Evolutionary conservation across 1,140 invertebrate species (phyloP).

Genomic region (Heterodera schachtii): DNA sequence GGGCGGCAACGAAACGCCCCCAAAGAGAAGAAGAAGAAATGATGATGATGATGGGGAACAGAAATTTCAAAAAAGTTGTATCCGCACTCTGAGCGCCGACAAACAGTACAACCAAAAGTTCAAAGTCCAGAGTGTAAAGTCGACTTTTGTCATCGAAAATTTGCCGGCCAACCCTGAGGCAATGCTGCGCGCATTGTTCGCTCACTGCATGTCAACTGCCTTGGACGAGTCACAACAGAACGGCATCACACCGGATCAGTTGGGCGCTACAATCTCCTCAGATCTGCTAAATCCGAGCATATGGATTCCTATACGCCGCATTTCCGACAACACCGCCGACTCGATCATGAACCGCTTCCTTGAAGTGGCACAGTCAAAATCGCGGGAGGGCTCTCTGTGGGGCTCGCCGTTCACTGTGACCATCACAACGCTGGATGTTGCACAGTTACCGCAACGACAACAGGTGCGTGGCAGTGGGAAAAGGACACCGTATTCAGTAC

Average conservation of each 20-base stretch:
- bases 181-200: background rate
- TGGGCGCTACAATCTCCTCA: constrained; percentile 2
- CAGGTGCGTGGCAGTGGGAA: background rate
- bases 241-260: background rate
- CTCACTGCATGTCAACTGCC: background rate
- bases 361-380: background rate
- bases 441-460: background rate
- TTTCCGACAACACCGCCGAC: background rate
- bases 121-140: background rate
- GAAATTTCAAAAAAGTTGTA: background rate
- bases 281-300: background rate
- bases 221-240: background rate
- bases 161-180: background rate
- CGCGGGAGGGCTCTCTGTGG: background rate
- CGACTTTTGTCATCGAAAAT: background rate
- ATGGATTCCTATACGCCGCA: constrained; percentile 2
- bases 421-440: background rate
- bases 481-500: background rate
- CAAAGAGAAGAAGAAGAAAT: background rate
- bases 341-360: constrained; percentile 4
- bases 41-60: background rate
- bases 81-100: background rate
- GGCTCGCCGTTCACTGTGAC: background rate
- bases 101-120: background rate
- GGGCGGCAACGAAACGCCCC: background rate